A percentile compares a stretch with the other conserved stretches of the same genome.
These are phyloP conservation scores for Hiodon tergisus DNA, from an alignment of 2,113 vertebrate genomes.

Conservation along the genomic window DNA sequence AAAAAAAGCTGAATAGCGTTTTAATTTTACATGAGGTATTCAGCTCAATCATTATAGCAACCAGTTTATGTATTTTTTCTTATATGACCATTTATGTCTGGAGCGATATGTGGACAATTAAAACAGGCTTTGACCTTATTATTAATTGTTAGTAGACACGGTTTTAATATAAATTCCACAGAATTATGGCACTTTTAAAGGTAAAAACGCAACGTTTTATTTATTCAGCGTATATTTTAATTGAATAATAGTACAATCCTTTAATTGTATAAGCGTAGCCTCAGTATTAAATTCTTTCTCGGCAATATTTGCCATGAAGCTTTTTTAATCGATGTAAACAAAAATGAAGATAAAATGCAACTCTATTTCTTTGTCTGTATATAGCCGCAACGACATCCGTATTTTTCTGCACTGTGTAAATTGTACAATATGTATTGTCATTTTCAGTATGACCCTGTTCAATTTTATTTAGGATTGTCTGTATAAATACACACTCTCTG, in stretches of 20 bases:
- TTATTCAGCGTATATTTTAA: conserved; percentile 73
- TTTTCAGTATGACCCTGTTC: conserved; percentile 58
- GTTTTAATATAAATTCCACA: conserved; percentile 49
- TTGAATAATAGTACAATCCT: conserved; percentile 19
- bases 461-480: conserved; percentile 46
- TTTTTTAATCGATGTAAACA: conserved; percentile 60
- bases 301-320: conserved; percentile 97
- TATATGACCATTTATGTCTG: conserved; percentile 35
- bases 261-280: conserved; percentile 70
- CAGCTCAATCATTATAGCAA: conserved; percentile 18
- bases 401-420: conserved; percentile 90
- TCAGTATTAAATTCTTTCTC: conserved; percentile 78
- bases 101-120: conserved; percentile 14
- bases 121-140: conserved; percentile 33
- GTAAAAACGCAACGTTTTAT: conserved; percentile 81
- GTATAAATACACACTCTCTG: conserved; percentile 72
- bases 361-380: conserved; percentile 50
- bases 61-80: conserved; percentile 27
- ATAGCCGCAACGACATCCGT: conserved; percentile 58
- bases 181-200: conserved; percentile 93
- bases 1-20: conserved; percentile 38
- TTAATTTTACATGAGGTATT: conserved; percentile 15
- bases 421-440: conserved; percentile 62
- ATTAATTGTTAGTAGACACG: conserved; percentile 39
- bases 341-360: conserved; percentile 44